These are phyloP conservation scores for Thunnus thynnus DNA, from an alignment of 2,113 vertebrate genomes.

Conservation along the genomic window DNA sequence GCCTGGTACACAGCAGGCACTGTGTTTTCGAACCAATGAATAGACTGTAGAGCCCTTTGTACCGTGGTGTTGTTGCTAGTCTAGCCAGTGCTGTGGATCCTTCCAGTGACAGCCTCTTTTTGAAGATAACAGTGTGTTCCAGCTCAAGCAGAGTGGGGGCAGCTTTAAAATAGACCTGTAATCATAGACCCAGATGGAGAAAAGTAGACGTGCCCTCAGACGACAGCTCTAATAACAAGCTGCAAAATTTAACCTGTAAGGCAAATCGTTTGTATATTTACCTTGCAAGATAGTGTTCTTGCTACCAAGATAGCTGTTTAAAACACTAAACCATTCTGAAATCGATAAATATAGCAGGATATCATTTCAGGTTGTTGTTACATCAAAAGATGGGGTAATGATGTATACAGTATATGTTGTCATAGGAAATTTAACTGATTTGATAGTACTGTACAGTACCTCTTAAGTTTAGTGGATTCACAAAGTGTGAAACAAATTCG, in stretches of 20 bases:
- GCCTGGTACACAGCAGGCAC: constrained; percentile 51
- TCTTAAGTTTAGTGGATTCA: not conserved
- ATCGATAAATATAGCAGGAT: not conserved
- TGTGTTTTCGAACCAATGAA: constrained; percentile 67
- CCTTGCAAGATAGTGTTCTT: constrained; percentile 19
- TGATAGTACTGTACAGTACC: not conserved
- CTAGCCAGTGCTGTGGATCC: constrained; percentile 54
- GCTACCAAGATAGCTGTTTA: not conserved
- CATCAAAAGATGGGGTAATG: not conserved
- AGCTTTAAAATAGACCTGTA: constrained; percentile 74
- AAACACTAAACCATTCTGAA: not conserved
- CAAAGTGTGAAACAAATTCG: not conserved
- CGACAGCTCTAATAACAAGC: constrained; percentile 38
- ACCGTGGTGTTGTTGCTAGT: constrained; percentile 41
- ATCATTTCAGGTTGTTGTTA: constrained; percentile 8
- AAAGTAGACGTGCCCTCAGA: constrained; percentile 45
- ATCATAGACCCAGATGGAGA: constrained; percentile 62
- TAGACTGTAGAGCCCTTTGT: constrained; percentile 75
- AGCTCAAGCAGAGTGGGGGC: constrained; percentile 45
- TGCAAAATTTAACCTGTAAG: constrained; percentile 32
- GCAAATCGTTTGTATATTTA: constrained; percentile 28
- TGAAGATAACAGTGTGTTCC: constrained; percentile 68
- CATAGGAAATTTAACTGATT: not conserved
- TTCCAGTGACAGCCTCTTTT: constrained; percentile 68
- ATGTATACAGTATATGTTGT: not conserved